A percentile compares a stretch with the other conserved stretches of the same genome.
phyloP scores from a whole-genome alignment of 2,797 vertebrate genomes.

The Psittacula echo region DNA sequence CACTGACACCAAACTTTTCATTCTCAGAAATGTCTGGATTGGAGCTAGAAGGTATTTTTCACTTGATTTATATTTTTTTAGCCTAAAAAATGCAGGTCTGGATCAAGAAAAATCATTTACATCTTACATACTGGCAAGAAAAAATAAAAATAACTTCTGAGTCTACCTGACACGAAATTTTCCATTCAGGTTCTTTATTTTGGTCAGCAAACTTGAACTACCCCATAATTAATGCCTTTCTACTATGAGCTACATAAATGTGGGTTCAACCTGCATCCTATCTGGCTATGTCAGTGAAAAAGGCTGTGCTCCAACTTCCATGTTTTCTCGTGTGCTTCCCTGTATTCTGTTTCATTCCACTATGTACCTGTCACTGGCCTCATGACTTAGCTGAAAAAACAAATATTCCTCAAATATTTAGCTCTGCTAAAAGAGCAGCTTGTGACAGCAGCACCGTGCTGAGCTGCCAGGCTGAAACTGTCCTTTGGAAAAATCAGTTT shows the following conservation, averaged over 20 bases:
- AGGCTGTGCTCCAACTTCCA: not conserved
- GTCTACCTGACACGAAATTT: not conserved
- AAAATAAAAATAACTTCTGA: not conserved
- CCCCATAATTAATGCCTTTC: not conserved
- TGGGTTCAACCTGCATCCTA: not conserved
- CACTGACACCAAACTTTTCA: not conserved
- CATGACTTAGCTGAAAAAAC: conserved; percentile 57
- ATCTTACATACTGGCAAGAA: not conserved
- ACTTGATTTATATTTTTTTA: not conserved
- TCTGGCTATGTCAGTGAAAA: not conserved
- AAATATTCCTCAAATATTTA: conserved; percentile 28
- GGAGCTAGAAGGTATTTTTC: not conserved
- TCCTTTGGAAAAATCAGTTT: conserved; percentile 60
- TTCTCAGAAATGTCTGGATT: not conserved
- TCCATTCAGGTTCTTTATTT: not conserved
- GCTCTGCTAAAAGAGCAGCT: conserved; percentile 25
- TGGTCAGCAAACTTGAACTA: not conserved
- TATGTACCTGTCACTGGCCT: conserved; percentile 18
- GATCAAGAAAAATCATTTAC: not conserved
- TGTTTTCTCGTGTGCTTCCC: not conserved
- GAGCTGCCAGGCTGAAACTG: conserved; percentile 11
- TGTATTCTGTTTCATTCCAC: conserved; percentile 19
- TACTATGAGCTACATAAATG: not conserved
- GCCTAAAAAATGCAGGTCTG: not conserved
- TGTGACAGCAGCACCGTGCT: conserved; percentile 38